Evolutionary conservation across 1,140 invertebrate genomes (phyloP).

Genomic region (Dinothrombium tinctorium): DNA sequence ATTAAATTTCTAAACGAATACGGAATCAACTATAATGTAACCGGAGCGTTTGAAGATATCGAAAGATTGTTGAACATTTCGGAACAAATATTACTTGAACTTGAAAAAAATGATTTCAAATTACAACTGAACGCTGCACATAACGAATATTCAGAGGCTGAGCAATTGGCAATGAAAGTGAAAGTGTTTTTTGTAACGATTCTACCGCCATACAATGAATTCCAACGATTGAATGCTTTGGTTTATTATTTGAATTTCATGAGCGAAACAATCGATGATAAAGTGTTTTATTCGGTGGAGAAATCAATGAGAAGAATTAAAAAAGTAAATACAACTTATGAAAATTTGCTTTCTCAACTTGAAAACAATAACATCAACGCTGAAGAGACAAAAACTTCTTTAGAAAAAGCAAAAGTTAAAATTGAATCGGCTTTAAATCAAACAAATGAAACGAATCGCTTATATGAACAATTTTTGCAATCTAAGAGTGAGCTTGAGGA

Average conservation of each 20-base stretch:
- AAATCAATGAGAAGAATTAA: too few species aligned
- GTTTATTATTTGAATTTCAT: constrained; percentile 10
- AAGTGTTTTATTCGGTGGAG: constrained; percentile 14
- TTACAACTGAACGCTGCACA: constrained; percentile 12
- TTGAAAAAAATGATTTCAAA: constrained; percentile 12
- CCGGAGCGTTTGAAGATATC: not conserved
- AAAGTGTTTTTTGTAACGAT: constrained; percentile 10
- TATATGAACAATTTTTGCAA: constrained; percentile 15
- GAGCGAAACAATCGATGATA: constrained; percentile 13
- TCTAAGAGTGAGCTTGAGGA: constrained; percentile 17
- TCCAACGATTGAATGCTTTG: constrained; percentile 12
- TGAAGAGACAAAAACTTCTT: too few species aligned
- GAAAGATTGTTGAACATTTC: constrained; percentile 13
- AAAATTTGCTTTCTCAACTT: too few species aligned
- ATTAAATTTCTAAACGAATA: constrained; percentile 12
- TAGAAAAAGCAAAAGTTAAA: too few species aligned
- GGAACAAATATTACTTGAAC: constrained; percentile 13
- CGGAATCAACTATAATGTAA: too few species aligned
- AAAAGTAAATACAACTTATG: too few species aligned
- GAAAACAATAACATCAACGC: too few species aligned
- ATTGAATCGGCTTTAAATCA: too few species aligned
- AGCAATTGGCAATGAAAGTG: constrained; percentile 13
- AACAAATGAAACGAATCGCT: too few species aligned
- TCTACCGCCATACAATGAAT: not conserved
- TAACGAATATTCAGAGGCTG: constrained; percentile 15